Base-by-base conservation (phyloP, 2,888 invertebrate genomes). In the Phlogophora meticulosa region DNA sequence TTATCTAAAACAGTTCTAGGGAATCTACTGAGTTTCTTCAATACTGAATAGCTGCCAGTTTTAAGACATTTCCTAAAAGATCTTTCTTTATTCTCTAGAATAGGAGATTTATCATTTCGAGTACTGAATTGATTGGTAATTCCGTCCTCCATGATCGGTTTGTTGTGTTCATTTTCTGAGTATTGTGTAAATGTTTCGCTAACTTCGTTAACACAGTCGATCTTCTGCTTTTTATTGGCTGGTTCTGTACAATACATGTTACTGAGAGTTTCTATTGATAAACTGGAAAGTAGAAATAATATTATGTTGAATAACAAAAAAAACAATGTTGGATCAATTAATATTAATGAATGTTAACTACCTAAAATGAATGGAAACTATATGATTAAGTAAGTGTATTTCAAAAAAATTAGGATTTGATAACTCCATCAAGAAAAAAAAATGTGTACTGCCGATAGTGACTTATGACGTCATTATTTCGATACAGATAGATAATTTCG, bases 1-100 rank as follows among this genome's bases (percentile, higher is more conserved):
- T 90, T 86, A 60, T 91, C 91, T 60, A 95, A 73, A 1, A 93
- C 81, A 0, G 96, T 96, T 78, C 94, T 88, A 61, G 95, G 94
- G 70, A 96, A 96, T 76, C 92, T 93, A 78, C 96, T 96, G 2
- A 96, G 81, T 86, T 91, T 93, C 82, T 94, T 95, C 1, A 96
- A 76, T 1, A 92, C 86, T 0, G 90, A 85, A 65, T 91, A 91
- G 9, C 90, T 91, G 36, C 90, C 89, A 11, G 84, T 89, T 74
- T 80, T 87, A 0, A 92, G 59, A 28, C 83, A 82, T 84, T 94
- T 95, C 57, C 83, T 92, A 65, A 88, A 95, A 0, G 93, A 94
- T 69, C 93, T 85, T 28, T 91, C 87, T 65, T 93, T 94, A 57
- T 93, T 95, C 84, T 92, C 89, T 57, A 96, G 73, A 74, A 96